These are phyloP conservation scores for Pelodytes ibericus DNA, from an alignment of 2,797 vertebrate species.

Conservation along the genomic window DNA sequence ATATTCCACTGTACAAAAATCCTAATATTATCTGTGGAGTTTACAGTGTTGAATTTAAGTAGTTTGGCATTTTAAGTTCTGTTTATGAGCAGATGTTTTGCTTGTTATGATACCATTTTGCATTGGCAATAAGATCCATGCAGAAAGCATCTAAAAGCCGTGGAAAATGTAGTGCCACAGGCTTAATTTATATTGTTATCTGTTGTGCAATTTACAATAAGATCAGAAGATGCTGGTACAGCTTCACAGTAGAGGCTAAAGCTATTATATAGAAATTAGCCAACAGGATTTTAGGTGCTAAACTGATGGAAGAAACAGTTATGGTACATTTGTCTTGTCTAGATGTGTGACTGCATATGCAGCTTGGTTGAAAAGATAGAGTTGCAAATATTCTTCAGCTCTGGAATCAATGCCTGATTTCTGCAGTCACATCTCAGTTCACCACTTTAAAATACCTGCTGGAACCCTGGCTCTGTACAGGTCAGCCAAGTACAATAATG, in stretches of 20 bases:
- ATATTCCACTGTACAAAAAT: constrained; percentile 31
- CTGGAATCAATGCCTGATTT: too few species aligned
- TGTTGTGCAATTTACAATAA: constrained; percentile 30
- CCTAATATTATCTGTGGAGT: constrained; percentile 33
- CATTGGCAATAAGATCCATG: constrained; percentile 26
- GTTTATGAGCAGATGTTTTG: constrained; percentile 46
- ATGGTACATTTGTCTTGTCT: too few species aligned
- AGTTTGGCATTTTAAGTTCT: constrained; percentile 35
- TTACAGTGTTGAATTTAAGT: constrained; percentile 33
- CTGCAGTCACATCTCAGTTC: too few species aligned
- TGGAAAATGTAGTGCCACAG: background rate
- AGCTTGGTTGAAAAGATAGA: too few species aligned
- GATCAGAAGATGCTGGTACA: constrained; percentile 1
- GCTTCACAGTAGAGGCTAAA: constrained; percentile 14
- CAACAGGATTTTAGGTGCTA: too few species aligned
- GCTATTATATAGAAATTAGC: too few species aligned
- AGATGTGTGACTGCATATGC: too few species aligned
- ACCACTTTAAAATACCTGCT: too few species aligned
- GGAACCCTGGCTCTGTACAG: too few species aligned
- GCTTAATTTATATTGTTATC: constrained; percentile 36
- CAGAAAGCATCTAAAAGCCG: constrained; percentile 39
- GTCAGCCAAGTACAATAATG: too few species aligned
- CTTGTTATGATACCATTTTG: constrained; percentile 39
- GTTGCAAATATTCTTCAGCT: too few species aligned
- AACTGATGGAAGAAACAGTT: too few species aligned